Base-by-base conservation (phyloP, 2,888 invertebrate genomes). In the Metalampra italica region DNA sequence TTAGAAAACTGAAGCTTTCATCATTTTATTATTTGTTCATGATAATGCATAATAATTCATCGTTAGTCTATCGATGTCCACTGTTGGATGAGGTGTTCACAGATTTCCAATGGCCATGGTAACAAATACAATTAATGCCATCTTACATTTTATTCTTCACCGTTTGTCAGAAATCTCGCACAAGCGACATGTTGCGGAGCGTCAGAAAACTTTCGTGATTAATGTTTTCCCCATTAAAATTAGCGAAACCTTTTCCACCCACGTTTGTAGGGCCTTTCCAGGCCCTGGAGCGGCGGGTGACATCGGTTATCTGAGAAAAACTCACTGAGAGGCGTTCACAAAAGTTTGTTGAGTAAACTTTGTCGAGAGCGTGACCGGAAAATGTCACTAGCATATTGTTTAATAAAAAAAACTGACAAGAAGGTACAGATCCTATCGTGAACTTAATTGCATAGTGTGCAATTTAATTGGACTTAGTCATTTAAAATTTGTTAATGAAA, bases 141-240 rank as follows among this genome's bases (percentile, higher is more conserved):
- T 3, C 22, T 22, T 22, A 22, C 22, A 5, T 22, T 22, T 22
- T 22, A 22, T 22, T 22, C 22, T 22, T 5, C 22, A 22, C 5
- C 5, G 22, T 22, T 3, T 5, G 5, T 3, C 22, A 2, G 22
- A 22, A 22, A 14, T 13, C n/a, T 13, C 12, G 34, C 34, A 7
- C 34, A 2, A 34, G 11, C 39, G 37, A 13, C n/a, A 12, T 13
- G 12, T 13, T 37, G 12, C n/a, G 37, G 13, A 37, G 41, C 29
- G 52, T 34, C 49, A 46, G 42, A 38, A 67, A 68, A 73, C 64
- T 73, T 71, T 66, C 56, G 62, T 70, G 67, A 69, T 68, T 71
- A 73, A 71, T 68, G 67, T 73, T 71, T 66, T 61, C 68, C 66
- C 60, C 54, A 64, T 68, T 68, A 66, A 72, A 68, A 68, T 68